Conservation (phyloP, 1,140 invertebrate species). For the Heliconius hermathena region DNA sequence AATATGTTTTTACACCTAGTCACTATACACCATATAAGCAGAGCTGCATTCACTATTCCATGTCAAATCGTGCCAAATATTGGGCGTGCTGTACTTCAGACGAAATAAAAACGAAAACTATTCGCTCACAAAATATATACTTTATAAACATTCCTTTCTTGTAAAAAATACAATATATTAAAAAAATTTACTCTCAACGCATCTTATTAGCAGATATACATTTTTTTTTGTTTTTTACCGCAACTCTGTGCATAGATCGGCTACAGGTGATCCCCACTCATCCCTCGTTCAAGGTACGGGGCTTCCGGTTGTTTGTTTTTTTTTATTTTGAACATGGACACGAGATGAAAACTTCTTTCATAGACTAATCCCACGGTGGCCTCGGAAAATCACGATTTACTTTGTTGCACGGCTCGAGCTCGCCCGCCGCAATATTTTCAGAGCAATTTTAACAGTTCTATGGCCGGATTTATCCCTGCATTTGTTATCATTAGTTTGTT, state of each 20-base stretch:
- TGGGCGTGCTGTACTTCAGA: neutral
- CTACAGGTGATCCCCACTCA: slow-evolving; percentile 49
- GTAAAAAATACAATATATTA: neutral
- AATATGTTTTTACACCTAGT: neutral
- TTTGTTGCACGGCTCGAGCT: slow-evolving; percentile 65
- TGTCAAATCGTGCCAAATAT: slow-evolving; percentile 3
- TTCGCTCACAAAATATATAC: neutral
- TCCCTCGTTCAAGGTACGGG: slow-evolving; percentile 46
- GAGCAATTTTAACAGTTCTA: slow-evolving; percentile 57
- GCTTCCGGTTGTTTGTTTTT: slow-evolving; percentile 59
- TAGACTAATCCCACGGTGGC: slow-evolving; percentile 67
- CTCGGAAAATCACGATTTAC: slow-evolving; percentile 74
- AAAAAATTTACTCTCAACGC: neutral
- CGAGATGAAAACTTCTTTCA: slow-evolving; percentile 74
- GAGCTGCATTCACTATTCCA: slow-evolving; percentile 8
- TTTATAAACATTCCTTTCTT: neutral
- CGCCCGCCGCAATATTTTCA: slow-evolving; percentile 71
- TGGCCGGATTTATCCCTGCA: slow-evolving; percentile 61
- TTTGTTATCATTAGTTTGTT: slow-evolving; percentile 70
- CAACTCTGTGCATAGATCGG: neutral
- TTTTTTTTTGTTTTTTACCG: neutral
- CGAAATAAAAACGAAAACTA: neutral
- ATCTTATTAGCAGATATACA: neutral
- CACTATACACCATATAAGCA: neutral
- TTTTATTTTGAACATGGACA: slow-evolving; percentile 71